A percentile compares a stretch with the other conserved stretches of the same genome.
These are phyloP conservation scores for Xiphophorus maculatus DNA, from an alignment of 2,113 vertebrate species.

Conservation along the genomic window DNA sequence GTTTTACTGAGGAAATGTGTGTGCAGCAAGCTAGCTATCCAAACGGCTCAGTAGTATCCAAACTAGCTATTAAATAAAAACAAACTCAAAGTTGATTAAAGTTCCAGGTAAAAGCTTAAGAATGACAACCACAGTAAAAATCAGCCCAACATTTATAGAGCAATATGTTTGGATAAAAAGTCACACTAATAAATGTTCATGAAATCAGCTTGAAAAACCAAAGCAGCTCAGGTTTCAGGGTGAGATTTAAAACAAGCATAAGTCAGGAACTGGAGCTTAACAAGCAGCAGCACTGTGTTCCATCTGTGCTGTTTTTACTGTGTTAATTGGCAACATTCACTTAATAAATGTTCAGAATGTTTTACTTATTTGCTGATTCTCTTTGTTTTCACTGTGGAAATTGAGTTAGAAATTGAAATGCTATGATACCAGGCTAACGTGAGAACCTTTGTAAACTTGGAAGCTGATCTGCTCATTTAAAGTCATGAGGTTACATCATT, in stretches of 20 bases:
- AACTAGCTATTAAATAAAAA: not conserved
- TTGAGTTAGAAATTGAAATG: no score
- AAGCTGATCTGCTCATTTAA: not conserved
- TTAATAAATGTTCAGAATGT: not conserved
- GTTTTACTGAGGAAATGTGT: not conserved
- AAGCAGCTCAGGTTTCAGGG: no score
- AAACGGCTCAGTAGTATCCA: not conserved
- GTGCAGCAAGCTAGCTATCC: not conserved
- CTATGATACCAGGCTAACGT: no score
- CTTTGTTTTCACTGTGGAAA: no score
- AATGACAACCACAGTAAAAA: not conserved
- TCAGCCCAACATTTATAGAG: not conserved
- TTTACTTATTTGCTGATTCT: not conserved
- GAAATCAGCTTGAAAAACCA: no score
- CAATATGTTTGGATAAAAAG: not conserved
- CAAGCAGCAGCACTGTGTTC: no score
- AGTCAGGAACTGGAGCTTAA: no score
- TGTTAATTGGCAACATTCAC: not conserved
- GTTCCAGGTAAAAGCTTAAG: not conserved
- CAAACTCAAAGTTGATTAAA: not conserved
- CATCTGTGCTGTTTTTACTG: no score
- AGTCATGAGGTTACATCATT: not conserved
- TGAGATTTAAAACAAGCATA: no score
- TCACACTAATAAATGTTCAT: not conserved
- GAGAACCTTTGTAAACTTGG: not conserved